Base-by-base conservation (phyloP, 2,797 vertebrate genomes). In the Pygocentrus nattereri region DNA sequence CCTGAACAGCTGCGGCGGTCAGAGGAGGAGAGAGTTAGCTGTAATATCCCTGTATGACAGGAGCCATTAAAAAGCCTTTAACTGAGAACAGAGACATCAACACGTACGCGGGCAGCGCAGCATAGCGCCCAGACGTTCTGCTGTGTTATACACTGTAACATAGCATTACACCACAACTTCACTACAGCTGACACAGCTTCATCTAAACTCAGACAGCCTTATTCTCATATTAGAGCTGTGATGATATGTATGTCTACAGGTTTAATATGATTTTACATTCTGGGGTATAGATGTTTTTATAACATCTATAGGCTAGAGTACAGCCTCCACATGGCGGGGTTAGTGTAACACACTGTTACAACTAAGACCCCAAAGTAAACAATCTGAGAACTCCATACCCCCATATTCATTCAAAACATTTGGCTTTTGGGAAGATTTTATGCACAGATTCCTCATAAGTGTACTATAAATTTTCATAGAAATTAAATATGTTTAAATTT, bases 1-100 rank as follows among this genome's bases (percentile, higher is more conserved):
- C 88, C 81, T 76, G 89, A 90, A 92, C 94, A 94, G 92, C 94
- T 94, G 94, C 92, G 91, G 91, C 87, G 86, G 90, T 90, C 88
- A 85, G 90, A 87, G 67, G 87, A 83, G 82, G 86, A 84, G 86
- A 65, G 86, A 85, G 88, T 90, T 87, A 88, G 90, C 88, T 78
- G 87, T 92, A 92, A 93, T 92, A 91, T 89, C 90, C 90, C 92
- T 90, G 91, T 91, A 90, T 92, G 93, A 94, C 93, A 94, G 90
- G 89, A 89, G 91, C 87, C 89, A 91, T 92, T 93, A 93, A 90
- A 89, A 87, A 88, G 84, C 82, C 84, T 87, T 85, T 86, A 86
- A 87, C 84, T 86, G 82, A 85, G 81, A 90, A 92, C 87, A 90
- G 86, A 91, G 91, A 90, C 88, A 85, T 92, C 89, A 91, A 76